Conservation (phyloP, 2,888 invertebrate species). For the Cenopis cana region DNA sequence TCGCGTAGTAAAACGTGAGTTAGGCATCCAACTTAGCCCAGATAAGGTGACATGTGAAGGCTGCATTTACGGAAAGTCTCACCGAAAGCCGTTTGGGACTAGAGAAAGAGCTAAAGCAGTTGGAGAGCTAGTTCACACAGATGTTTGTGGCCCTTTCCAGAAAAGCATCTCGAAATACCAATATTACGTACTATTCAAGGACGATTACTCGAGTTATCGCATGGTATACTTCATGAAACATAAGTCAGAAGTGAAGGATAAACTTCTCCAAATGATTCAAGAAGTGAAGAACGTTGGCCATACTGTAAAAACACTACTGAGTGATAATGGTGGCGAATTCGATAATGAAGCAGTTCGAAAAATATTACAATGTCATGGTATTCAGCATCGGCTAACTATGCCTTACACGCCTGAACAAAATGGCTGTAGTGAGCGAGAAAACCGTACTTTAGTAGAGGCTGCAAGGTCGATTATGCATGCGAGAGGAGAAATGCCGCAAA, state of each 20-base stretch:
- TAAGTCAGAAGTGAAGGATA: too few species aligned
- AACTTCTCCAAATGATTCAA: too few species aligned
- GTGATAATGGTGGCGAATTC: too few species aligned
- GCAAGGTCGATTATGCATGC: too few species aligned
- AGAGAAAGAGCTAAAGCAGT: slow-evolving; percentile 4
- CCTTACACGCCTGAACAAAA: slow-evolving; percentile 12
- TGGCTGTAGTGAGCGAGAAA: slow-evolving; percentile 8
- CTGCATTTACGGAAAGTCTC: too few species aligned
- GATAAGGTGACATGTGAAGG: too few species aligned
- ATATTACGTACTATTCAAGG: background rate
- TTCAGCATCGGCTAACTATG: slow-evolving; percentile 5
- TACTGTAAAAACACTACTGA: too few species aligned
- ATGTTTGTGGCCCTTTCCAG: background rate
- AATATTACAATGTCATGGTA: background rate
- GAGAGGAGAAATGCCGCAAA: too few species aligned
- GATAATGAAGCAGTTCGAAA: too few species aligned
- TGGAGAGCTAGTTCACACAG: background rate
- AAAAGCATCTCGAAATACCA: background rate
- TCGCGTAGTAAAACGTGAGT: too few species aligned
- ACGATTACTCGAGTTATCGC: background rate
- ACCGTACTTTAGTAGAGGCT: slow-evolving; percentile 2
- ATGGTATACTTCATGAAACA: background rate
- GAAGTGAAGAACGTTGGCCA: too few species aligned
- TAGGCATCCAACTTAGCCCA: too few species aligned
- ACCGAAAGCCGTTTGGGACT: background rate